phyloP scores from a whole-genome alignment of 2,888 invertebrate genomes.

The Drosophila atripex region DNA sequence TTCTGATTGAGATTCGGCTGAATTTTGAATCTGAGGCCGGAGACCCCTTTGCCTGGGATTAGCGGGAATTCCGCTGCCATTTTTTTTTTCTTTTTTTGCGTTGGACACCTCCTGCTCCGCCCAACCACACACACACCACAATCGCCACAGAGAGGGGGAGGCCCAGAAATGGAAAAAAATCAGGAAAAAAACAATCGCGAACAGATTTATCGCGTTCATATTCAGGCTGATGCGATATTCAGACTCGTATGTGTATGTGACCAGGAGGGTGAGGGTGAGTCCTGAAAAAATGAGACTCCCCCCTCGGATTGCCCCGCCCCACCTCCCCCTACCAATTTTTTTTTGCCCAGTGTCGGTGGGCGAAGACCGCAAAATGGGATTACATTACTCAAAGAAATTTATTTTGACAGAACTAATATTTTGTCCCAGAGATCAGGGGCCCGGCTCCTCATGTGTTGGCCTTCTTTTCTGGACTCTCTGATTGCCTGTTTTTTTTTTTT shows the following conservation, averaged over 20 bases:
- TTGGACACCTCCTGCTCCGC: slow-evolving; percentile 65
- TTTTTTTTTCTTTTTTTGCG: slow-evolving; percentile 52
- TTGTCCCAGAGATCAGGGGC: slow-evolving; percentile 69
- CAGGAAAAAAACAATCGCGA: slow-evolving; percentile 80
- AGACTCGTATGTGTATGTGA: slow-evolving; percentile 64
- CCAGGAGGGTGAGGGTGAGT: slow-evolving; percentile 41
- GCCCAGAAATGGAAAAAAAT: background rate
- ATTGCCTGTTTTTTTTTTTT: slow-evolving; percentile 20
- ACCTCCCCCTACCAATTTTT: slow-evolving; percentile 1
- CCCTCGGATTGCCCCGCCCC: background rate
- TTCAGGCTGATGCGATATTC: slow-evolving; percentile 72
- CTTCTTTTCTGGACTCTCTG: slow-evolving; percentile 38
- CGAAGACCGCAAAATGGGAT: slow-evolving; percentile 81
- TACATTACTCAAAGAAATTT: slow-evolving; percentile 83
- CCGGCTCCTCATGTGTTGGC: slow-evolving; percentile 45
- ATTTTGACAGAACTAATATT: slow-evolving; percentile 83
- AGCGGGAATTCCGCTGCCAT: slow-evolving; percentile 76
- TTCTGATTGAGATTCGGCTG: slow-evolving; percentile 10
- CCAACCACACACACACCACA: background rate
- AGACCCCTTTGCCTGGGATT: slow-evolving; percentile 50
- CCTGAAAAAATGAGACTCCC: slow-evolving; percentile 52
- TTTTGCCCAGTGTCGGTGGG: slow-evolving; percentile 56
- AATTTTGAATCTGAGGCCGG: slow-evolving; percentile 15
- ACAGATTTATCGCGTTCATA: slow-evolving; percentile 82
- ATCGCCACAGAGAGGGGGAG: background rate